Base-by-base conservation (phyloP, 2,888 invertebrate genomes). In the Polydesmus complanatus region DNA sequence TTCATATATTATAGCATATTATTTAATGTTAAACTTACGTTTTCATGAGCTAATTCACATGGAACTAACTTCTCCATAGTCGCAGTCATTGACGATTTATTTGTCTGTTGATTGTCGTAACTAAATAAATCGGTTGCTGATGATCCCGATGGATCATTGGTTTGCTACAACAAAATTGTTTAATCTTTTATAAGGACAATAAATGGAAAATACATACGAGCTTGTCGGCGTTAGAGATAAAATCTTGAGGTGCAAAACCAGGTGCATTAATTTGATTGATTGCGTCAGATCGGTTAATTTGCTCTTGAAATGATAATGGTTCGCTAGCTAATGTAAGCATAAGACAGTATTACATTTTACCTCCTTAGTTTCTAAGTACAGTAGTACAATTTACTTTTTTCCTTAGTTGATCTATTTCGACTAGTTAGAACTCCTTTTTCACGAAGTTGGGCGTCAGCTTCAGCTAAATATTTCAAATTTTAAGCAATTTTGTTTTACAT, bases 211-310 rank as follows among this genome's bases (percentile, higher is more conserved):
- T 37, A n/a, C n/a, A n/a, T 37, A 37, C 37, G 5, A 8, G 37
- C 14, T 37, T 37, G n/a, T 53, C 53, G 2, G 53, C 19, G 22
- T 25, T 22, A 5, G 60, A 48, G 54, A 22, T 54, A 53, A 60
- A 60, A 1, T 27, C n/a, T 26, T 60, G 60, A 48, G 27, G 60
- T 48, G 27, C 21, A 54, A 60, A 60, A 19, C 54, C 60, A 55
- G 47, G 48, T 18, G 60, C 37, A 47, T 60, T 60, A 26, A 60
- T 60, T 14, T 22, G 11, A n/a, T 60, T 48, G 19, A 60, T 54
- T 11, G 60, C 55, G 18, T 54, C 21, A 8, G 47, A 25, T 55
- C 60, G n/a, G 48, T 47, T 25, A 11, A 55, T 47, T 60, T 60
- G 60, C 55, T 60, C 60, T 48, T 47, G 48, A 14, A 60, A 27